Evolutionary conservation across 2,888 invertebrate genomes (phyloP).

Genomic region (Alcis repandata): DNA sequence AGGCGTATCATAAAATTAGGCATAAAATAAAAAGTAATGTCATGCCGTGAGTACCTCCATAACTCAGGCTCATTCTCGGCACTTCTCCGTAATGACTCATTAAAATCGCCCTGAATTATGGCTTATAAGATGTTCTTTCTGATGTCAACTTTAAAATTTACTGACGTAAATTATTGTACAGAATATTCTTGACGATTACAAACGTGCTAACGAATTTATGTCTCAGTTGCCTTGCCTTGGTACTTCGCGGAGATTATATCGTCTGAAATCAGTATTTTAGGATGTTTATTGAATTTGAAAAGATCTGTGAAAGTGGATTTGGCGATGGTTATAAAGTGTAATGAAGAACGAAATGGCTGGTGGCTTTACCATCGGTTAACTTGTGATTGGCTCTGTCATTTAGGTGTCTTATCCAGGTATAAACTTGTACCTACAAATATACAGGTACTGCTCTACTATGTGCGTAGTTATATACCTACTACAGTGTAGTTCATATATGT

Average conservation of each 20-base stretch:
- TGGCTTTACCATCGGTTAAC: constrained; percentile 36
- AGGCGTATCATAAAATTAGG: constrained; percentile 47
- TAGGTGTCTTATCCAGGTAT: neutral
- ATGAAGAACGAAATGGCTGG: constrained; percentile 60
- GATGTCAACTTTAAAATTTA: constrained; percentile 86
- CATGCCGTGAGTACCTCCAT: constrained; percentile 50
- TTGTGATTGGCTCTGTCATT: constrained; percentile 14
- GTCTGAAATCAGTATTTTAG: constrained; percentile 77
- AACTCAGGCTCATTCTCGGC: constrained; percentile 50
- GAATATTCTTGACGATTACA: constrained; percentile 81
- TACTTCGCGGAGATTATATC: constrained; percentile 75
- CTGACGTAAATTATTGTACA: constrained; percentile 78
- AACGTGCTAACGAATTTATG: constrained; percentile 84
- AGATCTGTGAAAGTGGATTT: constrained; percentile 72
- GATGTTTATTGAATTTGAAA: constrained; percentile 76
- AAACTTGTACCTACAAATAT: neutral
- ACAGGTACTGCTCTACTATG: neutral
- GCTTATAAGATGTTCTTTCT: constrained; percentile 84
- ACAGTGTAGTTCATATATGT: no score
- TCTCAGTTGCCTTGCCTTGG: constrained; percentile 76
- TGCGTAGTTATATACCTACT: neutral
- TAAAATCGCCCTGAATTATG: constrained; percentile 75
- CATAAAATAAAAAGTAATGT: constrained; percentile 48
- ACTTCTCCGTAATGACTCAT: constrained; percentile 64
- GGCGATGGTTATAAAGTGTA: constrained; percentile 71